Percentiles rank a stretch among this genome's conserved stretches.
Conservation (phyloP, 2,888 invertebrate species). For the Eristalis pertinax region DNA sequence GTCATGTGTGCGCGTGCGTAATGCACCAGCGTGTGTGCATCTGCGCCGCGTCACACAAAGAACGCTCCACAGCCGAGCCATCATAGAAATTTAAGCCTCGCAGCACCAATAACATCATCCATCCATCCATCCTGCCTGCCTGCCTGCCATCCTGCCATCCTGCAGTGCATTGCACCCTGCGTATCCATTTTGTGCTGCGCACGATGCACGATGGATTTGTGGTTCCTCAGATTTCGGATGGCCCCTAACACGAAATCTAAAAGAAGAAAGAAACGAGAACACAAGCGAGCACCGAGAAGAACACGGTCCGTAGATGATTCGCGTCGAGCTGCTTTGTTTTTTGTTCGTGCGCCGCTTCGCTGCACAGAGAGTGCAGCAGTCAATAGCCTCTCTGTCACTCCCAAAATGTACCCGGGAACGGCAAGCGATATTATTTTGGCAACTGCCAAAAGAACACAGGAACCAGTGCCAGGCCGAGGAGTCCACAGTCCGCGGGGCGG, state of each 20-base stretch:
- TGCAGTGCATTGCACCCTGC: conserved; percentile 61
- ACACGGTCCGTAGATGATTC: conserved; percentile 46
- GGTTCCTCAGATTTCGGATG: conserved; percentile 64
- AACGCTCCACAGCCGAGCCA: conserved; percentile 19
- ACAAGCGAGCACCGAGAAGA: conserved; percentile 22
- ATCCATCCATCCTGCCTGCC: conserved; percentile 33
- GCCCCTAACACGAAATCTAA: conserved; percentile 56
- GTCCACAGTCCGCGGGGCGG: conserved; percentile 9
- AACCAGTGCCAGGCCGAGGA: not conserved
- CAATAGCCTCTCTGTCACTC: conserved; percentile 65
- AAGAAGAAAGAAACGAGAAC: conserved; percentile 21
- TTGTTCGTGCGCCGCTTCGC: conserved; percentile 31
- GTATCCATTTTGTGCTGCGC: conserved; percentile 56
- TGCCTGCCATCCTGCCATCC: not conserved
- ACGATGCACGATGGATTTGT: conserved; percentile 42
- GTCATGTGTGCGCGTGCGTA: conserved; percentile 66
- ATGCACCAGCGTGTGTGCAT: conserved; percentile 61
- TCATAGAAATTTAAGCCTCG: conserved; percentile 69
- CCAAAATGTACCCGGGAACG: conserved; percentile 37
- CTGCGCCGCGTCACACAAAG: conserved; percentile 34
- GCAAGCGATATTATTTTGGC: conserved; percentile 49
- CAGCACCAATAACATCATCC: conserved; percentile 22
- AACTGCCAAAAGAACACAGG: conserved; percentile 21
- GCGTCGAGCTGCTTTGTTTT: conserved; percentile 17
- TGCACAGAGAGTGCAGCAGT: conserved; percentile 63